Percentiles rank a stretch among this genome's conserved stretches.
Conservation (phyloP, 1,140 invertebrate genomes). For the Potamilus streckersoni region DNA sequence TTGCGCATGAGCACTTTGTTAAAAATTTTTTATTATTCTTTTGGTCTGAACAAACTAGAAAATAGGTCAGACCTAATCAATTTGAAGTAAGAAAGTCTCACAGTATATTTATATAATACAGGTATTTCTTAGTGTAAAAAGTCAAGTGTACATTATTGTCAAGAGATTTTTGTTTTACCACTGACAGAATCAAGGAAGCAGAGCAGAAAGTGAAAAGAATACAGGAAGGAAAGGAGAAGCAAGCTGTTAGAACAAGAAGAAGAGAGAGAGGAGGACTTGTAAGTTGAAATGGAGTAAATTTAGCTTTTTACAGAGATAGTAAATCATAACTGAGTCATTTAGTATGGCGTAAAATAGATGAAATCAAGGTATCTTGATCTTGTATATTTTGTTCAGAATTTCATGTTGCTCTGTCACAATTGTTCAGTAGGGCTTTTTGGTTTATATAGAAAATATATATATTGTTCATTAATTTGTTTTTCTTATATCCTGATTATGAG, state of each 20-base stretch:
- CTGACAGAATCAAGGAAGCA: constrained; percentile 53
- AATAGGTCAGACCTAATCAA: neutral
- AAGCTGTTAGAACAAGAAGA: constrained; percentile 42
- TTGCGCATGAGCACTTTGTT: neutral
- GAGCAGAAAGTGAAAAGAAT: constrained; percentile 55
- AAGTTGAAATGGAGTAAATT: constrained; percentile 20
- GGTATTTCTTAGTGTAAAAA: no score
- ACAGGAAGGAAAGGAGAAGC: constrained; percentile 48
- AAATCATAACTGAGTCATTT: no score
- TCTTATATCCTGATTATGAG: no score
- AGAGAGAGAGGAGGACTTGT: constrained; percentile 58
- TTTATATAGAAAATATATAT: no score
- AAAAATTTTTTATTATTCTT: neutral
- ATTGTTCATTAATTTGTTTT: no score
- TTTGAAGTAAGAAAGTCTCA: neutral
- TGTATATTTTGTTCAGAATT: no score
- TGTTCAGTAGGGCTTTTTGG: no score
- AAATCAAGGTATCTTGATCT: no score
- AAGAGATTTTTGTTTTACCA: constrained; percentile 13
- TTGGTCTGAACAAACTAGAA: neutral
- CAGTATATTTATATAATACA: no score
- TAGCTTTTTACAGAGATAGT: neutral
- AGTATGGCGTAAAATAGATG: neutral
- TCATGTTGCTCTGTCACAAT: no score
- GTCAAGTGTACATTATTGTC: neutral